phyloP scores from a whole-genome alignment of 2,888 invertebrate genomes.

The Protonemura montana region DNA sequence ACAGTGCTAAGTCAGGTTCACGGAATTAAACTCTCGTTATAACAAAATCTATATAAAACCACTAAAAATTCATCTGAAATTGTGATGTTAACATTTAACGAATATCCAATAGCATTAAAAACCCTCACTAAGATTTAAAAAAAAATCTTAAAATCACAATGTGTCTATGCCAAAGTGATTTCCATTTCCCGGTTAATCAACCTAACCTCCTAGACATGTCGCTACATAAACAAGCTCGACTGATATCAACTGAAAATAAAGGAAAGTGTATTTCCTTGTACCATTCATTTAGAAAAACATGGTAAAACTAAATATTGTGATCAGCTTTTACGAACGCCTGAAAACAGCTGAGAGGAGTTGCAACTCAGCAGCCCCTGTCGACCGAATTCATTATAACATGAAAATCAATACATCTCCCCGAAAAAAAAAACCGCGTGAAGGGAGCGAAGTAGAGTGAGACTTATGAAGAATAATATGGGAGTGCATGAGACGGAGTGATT shows the following conservation, averaged over 20 bases:
- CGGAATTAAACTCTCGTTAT: not conserved
- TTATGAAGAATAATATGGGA: conserved; percentile 23
- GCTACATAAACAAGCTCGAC: not conserved
- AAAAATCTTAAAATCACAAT: not conserved
- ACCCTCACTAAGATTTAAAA: not conserved
- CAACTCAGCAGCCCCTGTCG: conserved; percentile 38
- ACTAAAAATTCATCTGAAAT: not conserved
- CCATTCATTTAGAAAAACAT: conserved; percentile 27
- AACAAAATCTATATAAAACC: not conserved
- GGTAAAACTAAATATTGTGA: conserved; percentile 23
- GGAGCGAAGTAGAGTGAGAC: conserved; percentile 28
- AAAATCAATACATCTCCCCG: conserved; percentile 48
- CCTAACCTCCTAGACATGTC: not conserved
- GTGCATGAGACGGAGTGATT: conserved; percentile 39
- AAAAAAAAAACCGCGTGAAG: conserved; percentile 44
- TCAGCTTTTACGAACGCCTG: conserved; percentile 16
- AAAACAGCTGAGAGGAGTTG: conserved; percentile 15
- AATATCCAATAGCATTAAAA: not conserved
- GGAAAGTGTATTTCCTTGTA: conserved; percentile 24
- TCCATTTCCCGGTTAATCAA: not conserved
- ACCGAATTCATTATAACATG: conserved; percentile 48
- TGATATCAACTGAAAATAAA: not conserved
- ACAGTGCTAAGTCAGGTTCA: not conserved
- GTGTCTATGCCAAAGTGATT: not conserved
- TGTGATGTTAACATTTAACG: not conserved